Percentiles rank a stretch among this genome's conserved stretches.
These are phyloP conservation scores for Hemiprocne comata DNA, from an alignment of 2,113 vertebrate species.

Conservation along the genomic window DNA sequence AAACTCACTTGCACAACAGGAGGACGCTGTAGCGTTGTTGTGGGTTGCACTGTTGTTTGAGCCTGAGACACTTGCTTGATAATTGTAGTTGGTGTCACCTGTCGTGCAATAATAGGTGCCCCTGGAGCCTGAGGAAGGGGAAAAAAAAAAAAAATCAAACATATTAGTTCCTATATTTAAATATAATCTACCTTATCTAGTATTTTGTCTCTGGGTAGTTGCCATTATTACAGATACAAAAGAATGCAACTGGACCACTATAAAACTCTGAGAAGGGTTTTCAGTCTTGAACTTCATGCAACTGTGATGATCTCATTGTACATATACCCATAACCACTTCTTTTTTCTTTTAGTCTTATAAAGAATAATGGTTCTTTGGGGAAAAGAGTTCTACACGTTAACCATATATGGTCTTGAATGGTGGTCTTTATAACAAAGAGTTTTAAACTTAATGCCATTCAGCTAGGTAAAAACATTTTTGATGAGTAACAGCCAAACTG, in stretches of 20 bases:
- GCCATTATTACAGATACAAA: not conserved
- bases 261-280: not conserved
- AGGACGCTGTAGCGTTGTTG: conserved; percentile 87
- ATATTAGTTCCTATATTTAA: not conserved
- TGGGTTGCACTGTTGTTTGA: conserved; percentile 85
- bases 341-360: not conserved
- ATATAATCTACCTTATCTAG: not conserved
- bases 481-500: not conserved
- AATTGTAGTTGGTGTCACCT: conserved; percentile 89
- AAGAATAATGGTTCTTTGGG: not conserved
- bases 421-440: not conserved
- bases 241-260: not conserved
- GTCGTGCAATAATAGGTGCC: conserved; percentile 83
- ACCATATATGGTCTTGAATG: not conserved
- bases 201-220: not conserved
- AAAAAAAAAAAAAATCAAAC: not conserved
- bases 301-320: not conserved
- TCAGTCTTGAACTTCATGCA: not conserved
- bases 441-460: not conserved
- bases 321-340: not conserved
- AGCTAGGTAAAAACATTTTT: conserved; percentile 5
- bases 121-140: conserved; percentile 83
- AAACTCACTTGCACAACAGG: conserved; percentile 88
- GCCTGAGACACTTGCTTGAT: conserved; percentile 89
- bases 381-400: not conserved